phyloP scores from a whole-genome alignment of 1,140 invertebrate genomes.

The Ips typographus region DNA sequence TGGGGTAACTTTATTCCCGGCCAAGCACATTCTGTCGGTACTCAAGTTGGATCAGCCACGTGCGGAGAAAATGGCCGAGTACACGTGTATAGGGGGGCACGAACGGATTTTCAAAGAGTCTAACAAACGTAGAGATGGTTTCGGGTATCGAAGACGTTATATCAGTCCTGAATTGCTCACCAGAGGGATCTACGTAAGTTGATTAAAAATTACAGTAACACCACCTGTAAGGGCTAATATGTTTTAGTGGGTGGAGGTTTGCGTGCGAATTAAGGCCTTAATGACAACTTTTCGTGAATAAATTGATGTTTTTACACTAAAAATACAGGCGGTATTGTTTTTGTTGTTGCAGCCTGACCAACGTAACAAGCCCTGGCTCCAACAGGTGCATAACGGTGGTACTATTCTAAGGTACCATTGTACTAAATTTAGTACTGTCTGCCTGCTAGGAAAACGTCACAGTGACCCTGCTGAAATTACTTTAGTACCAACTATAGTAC shows the following conservation, averaged over 20 bases:
- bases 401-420: too few relatives aligned
- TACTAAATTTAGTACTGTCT: too few relatives aligned
- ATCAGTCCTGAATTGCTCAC: slow-evolving; percentile 41
- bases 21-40: slow-evolving; percentile 70
- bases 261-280: slow-evolving; percentile 18
- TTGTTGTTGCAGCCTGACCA: too few relatives aligned
- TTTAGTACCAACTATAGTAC: too few relatives aligned
- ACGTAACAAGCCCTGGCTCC: too few relatives aligned
- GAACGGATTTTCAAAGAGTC: slow-evolving; percentile 38
- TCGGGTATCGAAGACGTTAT: slow-evolving; percentile 42
- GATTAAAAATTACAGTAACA: background rate
- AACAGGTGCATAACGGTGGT: too few relatives aligned
- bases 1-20: slow-evolving; percentile 73
- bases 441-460: too few relatives aligned
- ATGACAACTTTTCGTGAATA: background rate
- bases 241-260: slow-evolving; percentile 8
- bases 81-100: slow-evolving; percentile 46
- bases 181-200: slow-evolving; percentile 46
- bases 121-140: slow-evolving; percentile 31
- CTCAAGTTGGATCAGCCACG: slow-evolving; percentile 62
- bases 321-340: too few relatives aligned
- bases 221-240: background rate
- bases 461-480: too few relatives aligned
- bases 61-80: slow-evolving; percentile 59
- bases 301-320: too few relatives aligned